phyloP scores from a whole-genome alignment of 2,888 invertebrate genomes.

The Euzophera pinguis region DNA sequence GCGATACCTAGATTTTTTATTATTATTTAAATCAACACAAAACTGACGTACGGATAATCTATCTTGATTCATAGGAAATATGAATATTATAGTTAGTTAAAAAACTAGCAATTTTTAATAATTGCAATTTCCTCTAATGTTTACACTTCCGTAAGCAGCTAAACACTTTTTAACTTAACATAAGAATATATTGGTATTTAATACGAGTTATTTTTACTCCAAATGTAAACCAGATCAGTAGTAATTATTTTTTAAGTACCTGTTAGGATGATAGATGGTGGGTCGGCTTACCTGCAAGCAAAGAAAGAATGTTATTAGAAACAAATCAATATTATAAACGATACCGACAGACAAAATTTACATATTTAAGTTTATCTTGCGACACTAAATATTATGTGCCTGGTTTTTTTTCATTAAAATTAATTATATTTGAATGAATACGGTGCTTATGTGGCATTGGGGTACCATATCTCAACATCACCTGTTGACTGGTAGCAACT shows the following conservation, averaged over 20 bases:
- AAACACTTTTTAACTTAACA: too few species aligned
- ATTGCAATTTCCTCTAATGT: too few species aligned
- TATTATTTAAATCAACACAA: too few species aligned
- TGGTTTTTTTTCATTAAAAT: not conserved
- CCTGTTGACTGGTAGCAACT: too few species aligned
- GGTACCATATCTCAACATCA: too few species aligned
- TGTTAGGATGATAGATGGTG: slow-evolving; percentile 7
- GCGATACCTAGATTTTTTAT: too few species aligned
- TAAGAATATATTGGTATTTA: slow-evolving; percentile 22
- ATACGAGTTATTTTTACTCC: slow-evolving; percentile 12
- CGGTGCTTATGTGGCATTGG: too few species aligned
- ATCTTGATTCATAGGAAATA: too few species aligned
- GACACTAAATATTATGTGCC: not conserved
- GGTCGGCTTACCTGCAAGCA: slow-evolving; percentile 32
- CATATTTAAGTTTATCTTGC: not conserved
- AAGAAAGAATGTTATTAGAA: slow-evolving; percentile 20
- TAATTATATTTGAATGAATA: not conserved
- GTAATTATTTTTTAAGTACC: slow-evolving; percentile 14
- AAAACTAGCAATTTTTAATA: too few species aligned
- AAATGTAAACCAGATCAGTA: slow-evolving; percentile 10
- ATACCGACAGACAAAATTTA: not conserved
- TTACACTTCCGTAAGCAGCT: too few species aligned
- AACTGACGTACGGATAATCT: too few species aligned
- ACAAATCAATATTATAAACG: not conserved
- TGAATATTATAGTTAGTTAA: too few species aligned